Base-by-base conservation (phyloP, 1,140 invertebrate species). In the Pemphigus obesinymphae region DNA sequence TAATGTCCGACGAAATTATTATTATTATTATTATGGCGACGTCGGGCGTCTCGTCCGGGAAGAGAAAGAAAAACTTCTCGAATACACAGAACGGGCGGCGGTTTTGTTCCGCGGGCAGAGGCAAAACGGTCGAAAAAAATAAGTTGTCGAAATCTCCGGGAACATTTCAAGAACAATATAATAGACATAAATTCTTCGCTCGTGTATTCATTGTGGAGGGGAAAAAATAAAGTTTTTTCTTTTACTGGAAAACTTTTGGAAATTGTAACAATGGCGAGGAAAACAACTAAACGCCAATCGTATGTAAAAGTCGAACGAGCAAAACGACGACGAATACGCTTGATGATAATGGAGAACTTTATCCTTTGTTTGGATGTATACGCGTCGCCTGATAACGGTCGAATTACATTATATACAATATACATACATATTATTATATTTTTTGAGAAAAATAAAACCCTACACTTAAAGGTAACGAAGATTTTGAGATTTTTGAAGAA, bases 141-240 rank as follows among this genome's bases (percentile, higher is more conserved):
- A 73, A 50, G 73, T 58, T 58, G 34, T 58, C 48, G 53, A 78
- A 78, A 78, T 20, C 50, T 58, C 34, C n/a, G n/a, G n/a, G 29
- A 78, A 78, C 73, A 58, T 78, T 78, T 78, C 73, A 58, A 78
- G 34, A 78, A 78, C 53, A 78, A 78, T 78, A 78, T 58, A 78
- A 78, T 58, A 78, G 76, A 43, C 37, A 61, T 63, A 80, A 80
- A 61, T 80, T 61, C 55, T 63, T 40, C 31, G 53, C 37, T 80
- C n/a, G n/a, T 61, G 76, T 80, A 61, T 80, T 37, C 76, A 61
- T 80, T n/a, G 23, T 43, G 55, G 75, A 80, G n/a, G n/a, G n/a
- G n/a, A n/a, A n/a, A n/a, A n/a, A 58, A 53, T 50, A 73, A 80
- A 61, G 75, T 78, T 80, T 80, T n/a, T n/a, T 63, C n/a, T 63